Base-by-base conservation (phyloP, 2,797 vertebrate species). In the Epinephelus awoara region DNA sequence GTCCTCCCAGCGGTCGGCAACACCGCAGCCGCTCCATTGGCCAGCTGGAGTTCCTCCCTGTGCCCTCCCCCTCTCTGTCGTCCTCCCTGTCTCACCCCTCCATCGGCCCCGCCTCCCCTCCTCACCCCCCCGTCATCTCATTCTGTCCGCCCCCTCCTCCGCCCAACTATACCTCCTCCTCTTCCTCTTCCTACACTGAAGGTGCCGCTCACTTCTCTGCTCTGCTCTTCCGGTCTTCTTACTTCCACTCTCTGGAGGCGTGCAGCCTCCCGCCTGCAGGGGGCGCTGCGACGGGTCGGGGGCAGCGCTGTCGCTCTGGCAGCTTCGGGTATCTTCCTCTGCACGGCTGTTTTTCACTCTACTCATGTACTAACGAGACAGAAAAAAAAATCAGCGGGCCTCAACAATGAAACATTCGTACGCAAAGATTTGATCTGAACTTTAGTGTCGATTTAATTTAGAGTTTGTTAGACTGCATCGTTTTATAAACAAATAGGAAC, bases 21-120 rank as follows among this genome's bases (percentile, higher is more conserved):
- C 93, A 94, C 89, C 96, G 95, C 92, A 97, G 96, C 91, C 94
- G 93, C 86, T 96, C 93, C 77, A 95, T 96, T 13, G 96, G 96
- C 93, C 96, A 96, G 55, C 93, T 94, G 76, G 94, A 94, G 72
- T 93, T 94, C 83, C 88, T 79, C 52, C 93, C 89, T 12, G 82
- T 89, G 52, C 93, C 92, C 44, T 29, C 77, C 80, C 42, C 73
- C 27, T 23, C 86, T 83, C 91, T 94, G 55, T 92, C 87, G 40
- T 93, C 93, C 61, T 96, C 95, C 69, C 82, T 95, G 56, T 88
- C 95, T 56, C 34, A 94, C 72, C 69, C 94, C 40, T 85, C 93
- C 6, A 77, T 95, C 0, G 51, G 38, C 54, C 73, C 73, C 14
- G 0, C 77, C 50, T 73, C 79, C 34, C 25, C 64, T 64, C 62